Conservation (phyloP, 2,797 vertebrate genomes). For the Cyclopterus lumpus region DNA sequence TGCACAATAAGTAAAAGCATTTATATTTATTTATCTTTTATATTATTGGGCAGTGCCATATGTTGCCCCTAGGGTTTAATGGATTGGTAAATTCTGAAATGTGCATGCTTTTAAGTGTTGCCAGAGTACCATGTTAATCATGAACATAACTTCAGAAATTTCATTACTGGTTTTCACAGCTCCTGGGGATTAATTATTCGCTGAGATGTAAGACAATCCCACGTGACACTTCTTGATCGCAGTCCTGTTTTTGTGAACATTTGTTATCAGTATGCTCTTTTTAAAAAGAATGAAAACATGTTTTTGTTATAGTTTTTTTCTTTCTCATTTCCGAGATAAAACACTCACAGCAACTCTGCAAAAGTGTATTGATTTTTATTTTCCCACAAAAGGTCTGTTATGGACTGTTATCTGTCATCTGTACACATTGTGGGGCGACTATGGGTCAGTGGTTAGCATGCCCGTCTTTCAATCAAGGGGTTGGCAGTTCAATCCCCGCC, state of each 20-base stretch:
- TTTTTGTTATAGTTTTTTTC: background rate
- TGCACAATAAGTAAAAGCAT: background rate
- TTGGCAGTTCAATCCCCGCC: no score
- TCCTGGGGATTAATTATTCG: constrained; percentile 18
- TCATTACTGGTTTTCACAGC: background rate
- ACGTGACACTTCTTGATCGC: background rate
- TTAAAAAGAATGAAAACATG: background rate
- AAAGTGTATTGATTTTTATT: background rate
- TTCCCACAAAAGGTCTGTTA: background rate
- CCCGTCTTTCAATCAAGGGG: no score
- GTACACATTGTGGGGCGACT: background rate
- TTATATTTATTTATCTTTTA: background rate
- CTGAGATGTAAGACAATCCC: constrained; percentile 1
- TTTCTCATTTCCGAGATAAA: background rate
- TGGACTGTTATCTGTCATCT: background rate
- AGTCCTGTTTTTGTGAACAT: background rate
- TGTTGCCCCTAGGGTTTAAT: constrained; percentile 1
- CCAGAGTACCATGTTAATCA: background rate
- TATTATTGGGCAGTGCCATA: background rate
- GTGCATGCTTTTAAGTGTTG: constrained; percentile 4
- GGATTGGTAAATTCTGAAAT: background rate
- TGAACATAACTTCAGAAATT: background rate
- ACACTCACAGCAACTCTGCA: background rate
- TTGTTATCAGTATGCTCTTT: background rate
- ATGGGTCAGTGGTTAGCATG: no score